Evolutionary conservation across 2,888 invertebrate species (phyloP), one percentile per base, ranked within the genome.

Genomic region (Prosopocoilus inquinatus): DNA sequence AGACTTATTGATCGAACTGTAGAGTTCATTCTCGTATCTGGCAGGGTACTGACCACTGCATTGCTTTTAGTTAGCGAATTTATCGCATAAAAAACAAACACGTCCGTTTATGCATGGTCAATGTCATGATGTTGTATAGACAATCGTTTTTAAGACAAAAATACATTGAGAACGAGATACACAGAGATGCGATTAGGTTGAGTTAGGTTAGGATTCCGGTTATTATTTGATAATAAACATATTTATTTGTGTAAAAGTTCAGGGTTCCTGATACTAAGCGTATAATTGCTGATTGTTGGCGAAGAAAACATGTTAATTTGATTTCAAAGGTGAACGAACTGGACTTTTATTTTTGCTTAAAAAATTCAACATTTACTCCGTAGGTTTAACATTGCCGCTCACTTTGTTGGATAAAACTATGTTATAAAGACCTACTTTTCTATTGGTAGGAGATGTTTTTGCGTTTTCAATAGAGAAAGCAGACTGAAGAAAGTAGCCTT

Each of bases 21-120:
- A 50, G 59, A 64, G 66, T 66, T 66, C 66, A 65, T 64, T 65
- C 63, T 59, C 65, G 59, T 61, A 58, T 60, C 57, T 59, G 57
- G 58, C 46, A 15, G 64, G 64, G 65, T 64, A 65, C 66, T 66
- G 66, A 66, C 66, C 66, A 66, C 59, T 52, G 47, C 55, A 58
- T 58, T 60, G 60, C 58, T 62, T 62, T 57, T 55, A 52, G 20
- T 38, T 13, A 38, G 32, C 12, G 28, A 9, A 46, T 33, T 28
- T 46, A 46, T 32, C 46, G 46, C 20, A 12, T 33, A 12, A 15
- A 12, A 46, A 28, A 46, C 15, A 20, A 46, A 46, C 11, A 20
- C 12, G 12, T 13, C 11, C n/a, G 15, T 20, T 46, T 16, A 20
- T 15, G 41, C 46, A 46, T 12, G 46, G 46, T 46, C 46, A 46